phyloP scores from a whole-genome alignment of 2,888 invertebrate species.

The Melipona bicolor region DNA sequence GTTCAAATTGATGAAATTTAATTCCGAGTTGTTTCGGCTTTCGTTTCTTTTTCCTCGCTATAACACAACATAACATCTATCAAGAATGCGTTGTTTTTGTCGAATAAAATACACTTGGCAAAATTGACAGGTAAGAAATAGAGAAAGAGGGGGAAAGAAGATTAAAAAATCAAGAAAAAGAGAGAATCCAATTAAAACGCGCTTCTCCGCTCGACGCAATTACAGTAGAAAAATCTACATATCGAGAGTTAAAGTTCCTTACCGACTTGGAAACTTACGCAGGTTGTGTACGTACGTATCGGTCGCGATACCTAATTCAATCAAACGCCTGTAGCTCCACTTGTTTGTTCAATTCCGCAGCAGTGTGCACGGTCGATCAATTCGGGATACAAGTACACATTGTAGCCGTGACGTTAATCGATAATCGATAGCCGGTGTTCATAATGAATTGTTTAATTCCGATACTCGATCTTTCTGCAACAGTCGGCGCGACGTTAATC shows the following conservation, averaged over 20 bases:
- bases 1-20: too few relatives aligned
- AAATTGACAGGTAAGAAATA: neutral
- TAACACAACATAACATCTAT: neutral
- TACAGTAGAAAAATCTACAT: neutral
- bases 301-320: slow-evolving; percentile 37
- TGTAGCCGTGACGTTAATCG: slow-evolving; percentile 43
- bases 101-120: neutral
- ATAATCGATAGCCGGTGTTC: slow-evolving; percentile 47
- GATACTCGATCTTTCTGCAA: slow-evolving; percentile 13
- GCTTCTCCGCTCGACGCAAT: neutral
- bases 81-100: neutral
- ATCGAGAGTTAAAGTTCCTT: neutral
- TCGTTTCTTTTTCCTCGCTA: neutral
- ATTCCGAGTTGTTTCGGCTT: too few relatives aligned
- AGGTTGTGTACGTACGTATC: neutral
- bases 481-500: slow-evolving; percentile 9
- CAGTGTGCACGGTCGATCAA: slow-evolving; percentile 35
- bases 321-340: slow-evolving; percentile 38
- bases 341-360: slow-evolving; percentile 44
- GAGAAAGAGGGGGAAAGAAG: too few relatives aligned
- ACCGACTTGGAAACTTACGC: neutral
- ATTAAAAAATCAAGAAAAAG: too few relatives aligned
- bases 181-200: neutral
- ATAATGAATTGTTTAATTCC: slow-evolving; percentile 50
- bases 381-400: slow-evolving; percentile 34